phyloP scores from a whole-genome alignment of 2,113 vertebrate species.

The Elephas maximus region DNA sequence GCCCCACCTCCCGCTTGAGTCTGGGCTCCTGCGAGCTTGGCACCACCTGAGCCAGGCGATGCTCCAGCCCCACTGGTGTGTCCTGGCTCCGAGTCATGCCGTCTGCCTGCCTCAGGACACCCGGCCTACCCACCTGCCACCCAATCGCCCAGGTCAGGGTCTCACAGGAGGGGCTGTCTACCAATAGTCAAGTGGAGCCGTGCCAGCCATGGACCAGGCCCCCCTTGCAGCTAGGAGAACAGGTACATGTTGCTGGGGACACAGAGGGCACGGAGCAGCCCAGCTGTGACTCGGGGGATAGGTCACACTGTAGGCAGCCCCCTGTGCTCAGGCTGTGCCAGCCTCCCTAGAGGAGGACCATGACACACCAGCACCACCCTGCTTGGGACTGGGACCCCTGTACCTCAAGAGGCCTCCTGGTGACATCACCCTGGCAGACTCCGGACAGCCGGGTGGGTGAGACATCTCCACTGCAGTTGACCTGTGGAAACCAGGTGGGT shows the following conservation, averaged over 20 bases:
- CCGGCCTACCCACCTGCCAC: too few relatives aligned
- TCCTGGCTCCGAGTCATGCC: constrained; percentile 61
- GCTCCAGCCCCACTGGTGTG: constrained; percentile 70
- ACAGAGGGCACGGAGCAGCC: constrained; percentile 60
- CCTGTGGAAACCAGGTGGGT: constrained; percentile 85
- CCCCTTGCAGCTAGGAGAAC: constrained; percentile 69
- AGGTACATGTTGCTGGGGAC: constrained; percentile 67
- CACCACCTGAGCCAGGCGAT: not conserved
- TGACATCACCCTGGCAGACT: constrained; percentile 87
- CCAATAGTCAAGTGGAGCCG: constrained; percentile 23
- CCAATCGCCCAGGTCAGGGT: too few relatives aligned
- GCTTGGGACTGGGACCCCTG: constrained; percentile 73
- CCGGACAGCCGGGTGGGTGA: constrained; percentile 85
- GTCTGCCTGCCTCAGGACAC: too few relatives aligned
- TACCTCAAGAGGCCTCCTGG: constrained; percentile 89
- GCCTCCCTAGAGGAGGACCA: not conserved
- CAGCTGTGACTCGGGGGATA: constrained; percentile 3
- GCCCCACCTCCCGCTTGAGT: not conserved
- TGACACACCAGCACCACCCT: not conserved
- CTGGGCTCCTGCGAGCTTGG: constrained; percentile 14
- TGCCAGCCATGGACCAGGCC: constrained; percentile 61
- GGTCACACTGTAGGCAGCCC: constrained; percentile 51
- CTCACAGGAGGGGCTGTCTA: constrained; percentile 9
- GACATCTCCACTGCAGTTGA: constrained; percentile 90
- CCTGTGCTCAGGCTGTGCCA: constrained; percentile 24